Base-by-base conservation (phyloP, 2,888 invertebrate species). In the Caenorhabditis becei region DNA sequence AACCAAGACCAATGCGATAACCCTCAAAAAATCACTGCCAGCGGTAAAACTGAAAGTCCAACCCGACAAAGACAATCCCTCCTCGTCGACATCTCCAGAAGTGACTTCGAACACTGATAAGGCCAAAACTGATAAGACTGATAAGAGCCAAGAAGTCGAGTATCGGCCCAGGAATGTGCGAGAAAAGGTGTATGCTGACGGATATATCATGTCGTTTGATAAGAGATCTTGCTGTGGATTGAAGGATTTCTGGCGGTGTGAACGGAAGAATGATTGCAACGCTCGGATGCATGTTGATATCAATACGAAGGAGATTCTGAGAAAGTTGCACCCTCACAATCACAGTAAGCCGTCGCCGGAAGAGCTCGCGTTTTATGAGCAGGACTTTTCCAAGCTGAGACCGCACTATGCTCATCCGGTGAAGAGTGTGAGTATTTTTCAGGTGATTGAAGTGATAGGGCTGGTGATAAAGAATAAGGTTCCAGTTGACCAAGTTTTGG, bases 271-370 rank as follows among this genome's bases (percentile, higher is more conserved):
- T 35, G 79, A 81, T 37, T 83, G 83, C 77, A 63, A 74, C 11
- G 83, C 83, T 0, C 20, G 83, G 62, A 65, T 83, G 74, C 83
- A 83, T 58, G 72, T 82, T 82, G 91, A 77, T 47, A 53, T 54
- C 10, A 37, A 37, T 20, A 70, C 65, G 28, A n/a, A 65, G 7
- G 61, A 67, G 51, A 75, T 80, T 54, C 41, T 75, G 0, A 58
- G 66, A 28, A 67, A 61, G 24, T 32, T 80, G 23, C 75, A 80
- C 61, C 70, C 69, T 18, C 80, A 80, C 26, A 80, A 75, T 32
- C 80, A 80, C 65, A 37, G 23, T 0, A 58, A 32, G 23, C 75
- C 80, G n/a, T n/a, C 61, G 18, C 59, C 56, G 1, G 70, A 63
- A 20, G 80, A 80, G 62, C 24, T 80, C 35, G 58, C 70, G 26